Evolutionary conservation across 2,113 vertebrate species (phyloP).

Genomic region (Murina feae): DNA sequence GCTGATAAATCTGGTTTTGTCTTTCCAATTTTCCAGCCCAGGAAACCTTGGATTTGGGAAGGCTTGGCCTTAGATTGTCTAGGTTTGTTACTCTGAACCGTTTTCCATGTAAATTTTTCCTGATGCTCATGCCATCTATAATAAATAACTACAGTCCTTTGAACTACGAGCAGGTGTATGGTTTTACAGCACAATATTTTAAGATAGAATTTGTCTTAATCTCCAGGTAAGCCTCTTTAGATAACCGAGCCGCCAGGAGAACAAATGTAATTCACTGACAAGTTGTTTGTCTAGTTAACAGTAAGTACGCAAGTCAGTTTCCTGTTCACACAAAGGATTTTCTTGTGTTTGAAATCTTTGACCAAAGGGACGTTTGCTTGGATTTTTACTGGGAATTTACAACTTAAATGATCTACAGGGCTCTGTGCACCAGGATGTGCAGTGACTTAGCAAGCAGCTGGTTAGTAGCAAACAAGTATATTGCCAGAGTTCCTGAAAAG

Average conservation of each 20-base stretch:
- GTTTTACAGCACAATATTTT: conserved; percentile 64
- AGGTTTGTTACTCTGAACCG: not conserved
- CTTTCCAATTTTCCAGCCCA: not conserved
- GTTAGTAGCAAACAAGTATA: not conserved
- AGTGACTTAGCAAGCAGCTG: conserved; percentile 36
- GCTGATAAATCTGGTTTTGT: not conserved
- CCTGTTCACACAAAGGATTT: conserved; percentile 68
- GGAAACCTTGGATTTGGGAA: not conserved
- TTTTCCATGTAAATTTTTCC: conserved; percentile 40
- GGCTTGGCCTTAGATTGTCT: not conserved
- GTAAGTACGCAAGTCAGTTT: conserved; percentile 64
- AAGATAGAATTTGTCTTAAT: conserved; percentile 72
- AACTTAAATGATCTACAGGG: conserved; percentile 46
- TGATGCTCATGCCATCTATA: conserved; percentile 37
- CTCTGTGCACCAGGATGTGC: conserved; percentile 58
- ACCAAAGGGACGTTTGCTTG: conserved; percentile 44
- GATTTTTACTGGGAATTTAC: conserved; percentile 50
- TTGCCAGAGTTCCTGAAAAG: conserved; percentile 41
- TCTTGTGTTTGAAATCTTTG: conserved; percentile 71
- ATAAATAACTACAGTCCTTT: conserved; percentile 63
- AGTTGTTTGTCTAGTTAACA: conserved; percentile 72
- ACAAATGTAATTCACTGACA: conserved; percentile 62
- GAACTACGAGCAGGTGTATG: conserved; percentile 58
- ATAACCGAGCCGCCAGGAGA: conserved; percentile 60
- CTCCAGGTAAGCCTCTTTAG: conserved; percentile 72